Evolutionary conservation across 1,140 invertebrate genomes (phyloP), one percentile per base, ranked within the genome.

Genomic region (Drusus annulatus): DNA sequence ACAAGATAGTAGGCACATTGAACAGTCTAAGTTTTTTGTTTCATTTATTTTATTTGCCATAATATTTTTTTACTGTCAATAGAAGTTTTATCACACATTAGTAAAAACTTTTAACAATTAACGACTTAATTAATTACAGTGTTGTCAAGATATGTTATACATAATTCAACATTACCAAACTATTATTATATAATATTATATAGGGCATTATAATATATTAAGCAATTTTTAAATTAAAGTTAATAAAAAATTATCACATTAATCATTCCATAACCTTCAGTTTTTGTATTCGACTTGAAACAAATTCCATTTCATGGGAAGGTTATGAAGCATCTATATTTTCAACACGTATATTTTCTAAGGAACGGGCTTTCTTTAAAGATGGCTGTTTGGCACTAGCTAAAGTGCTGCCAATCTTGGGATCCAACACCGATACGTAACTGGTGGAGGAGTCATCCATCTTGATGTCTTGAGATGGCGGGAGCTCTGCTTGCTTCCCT

Each of bases 281-380:
- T 54, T 84, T 84, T 60, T 84, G 84, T 71, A 84, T 84, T 8
- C 84, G 81, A 80, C 81, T 84, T 7, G 84, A 84, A 17, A 84
- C 81, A 68, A 84, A 84, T 76, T 84, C 84, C 84, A 84, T 84
- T 69, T 84, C 84, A 50, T 84, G 84, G 10, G 84, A 84, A 45
- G 84, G 84, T 63, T 83, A 80, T 6, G 84, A 84, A 0, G 81
- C 84, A 36, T 81, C 81, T 17, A 84, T 80, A 58, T 83, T 83
- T 54, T 84, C 81, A 8, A 83, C 81, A 45, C 84, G 54, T 21
- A 83, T 80, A 50, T 80, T 73, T 69, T 84, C 84, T 28, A 84
- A 68, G 17, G 84, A 84, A n/a, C 74, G 74, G 16, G 81, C 45
- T 65, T 83, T 84, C 65, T 83, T 83, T 25, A 81, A 63, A 0